These are phyloP conservation scores for Kuschelorhynchus macadamiae DNA, from an alignment of 2,888 invertebrate species.

Conservation along the genomic window DNA sequence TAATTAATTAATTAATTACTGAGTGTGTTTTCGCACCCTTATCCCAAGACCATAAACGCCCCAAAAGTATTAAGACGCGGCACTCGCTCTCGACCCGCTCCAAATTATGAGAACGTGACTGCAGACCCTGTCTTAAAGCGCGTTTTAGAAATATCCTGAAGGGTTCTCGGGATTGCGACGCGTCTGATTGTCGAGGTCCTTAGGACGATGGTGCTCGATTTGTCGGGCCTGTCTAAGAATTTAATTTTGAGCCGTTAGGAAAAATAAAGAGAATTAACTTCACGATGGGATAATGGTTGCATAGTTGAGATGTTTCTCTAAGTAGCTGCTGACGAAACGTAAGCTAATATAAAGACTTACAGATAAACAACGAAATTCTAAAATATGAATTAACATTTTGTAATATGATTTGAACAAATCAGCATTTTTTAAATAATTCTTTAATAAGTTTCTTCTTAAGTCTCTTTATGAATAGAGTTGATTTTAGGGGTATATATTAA, in stretches of 20 bases:
- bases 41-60: no score
- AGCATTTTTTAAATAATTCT: no score
- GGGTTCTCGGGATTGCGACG: constrained; percentile 13
- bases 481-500: no score
- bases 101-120: constrained; percentile 21
- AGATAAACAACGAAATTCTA: no score
- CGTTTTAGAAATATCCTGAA: constrained; percentile 10
- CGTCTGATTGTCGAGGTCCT: constrained; percentile 15
- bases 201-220: constrained; percentile 17
- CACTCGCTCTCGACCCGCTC: not conserved
- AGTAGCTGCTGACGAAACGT: not conserved
- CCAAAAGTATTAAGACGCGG: no score
- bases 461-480: no score
- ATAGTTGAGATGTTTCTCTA: constrained; percentile 14
- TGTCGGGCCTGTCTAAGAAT: constrained; percentile 18
- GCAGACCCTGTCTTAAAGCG: constrained; percentile 10
- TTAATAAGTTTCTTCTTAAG: no score
- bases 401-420: no score
- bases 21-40: no score
- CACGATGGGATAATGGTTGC: not conserved
- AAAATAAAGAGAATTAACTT: constrained; percentile 15
- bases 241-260: constrained; percentile 13
- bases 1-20: no score
- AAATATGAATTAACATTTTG: no score
- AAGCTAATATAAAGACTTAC: no score